Conservation (phyloP, 2,888 invertebrate genomes). For the Conops quadrifasciatus region DNA sequence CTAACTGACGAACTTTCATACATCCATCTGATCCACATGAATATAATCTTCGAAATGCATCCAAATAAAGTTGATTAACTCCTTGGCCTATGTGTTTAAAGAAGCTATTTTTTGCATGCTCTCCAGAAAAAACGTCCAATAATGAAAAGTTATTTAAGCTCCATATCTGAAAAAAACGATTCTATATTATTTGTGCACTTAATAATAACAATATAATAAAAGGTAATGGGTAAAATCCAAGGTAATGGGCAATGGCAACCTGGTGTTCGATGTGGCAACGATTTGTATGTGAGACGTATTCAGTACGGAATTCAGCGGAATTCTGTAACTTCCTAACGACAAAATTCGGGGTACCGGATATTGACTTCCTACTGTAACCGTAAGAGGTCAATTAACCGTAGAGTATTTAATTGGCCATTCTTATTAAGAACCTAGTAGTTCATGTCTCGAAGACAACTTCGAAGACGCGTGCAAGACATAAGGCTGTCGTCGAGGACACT, state of each 20-base stretch:
- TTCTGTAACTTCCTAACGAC: no score
- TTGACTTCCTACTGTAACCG: background rate
- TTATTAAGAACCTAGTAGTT: background rate
- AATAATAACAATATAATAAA: background rate
- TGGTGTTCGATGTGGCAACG: no score
- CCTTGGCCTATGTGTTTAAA: slow-evolving; percentile 98
- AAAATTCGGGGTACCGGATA: background rate
- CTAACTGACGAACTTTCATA: slow-evolving; percentile 94
- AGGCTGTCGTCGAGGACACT: no score
- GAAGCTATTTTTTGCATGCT: slow-evolving; percentile 95
- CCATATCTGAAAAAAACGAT: slow-evolving; percentile 77
- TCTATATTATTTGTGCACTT: slow-evolving; percentile 1
- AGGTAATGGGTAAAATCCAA: no score
- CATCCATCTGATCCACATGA: slow-evolving; percentile 99
- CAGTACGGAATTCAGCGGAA: no score
- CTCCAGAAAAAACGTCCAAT: slow-evolving; percentile 88
- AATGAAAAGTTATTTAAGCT: slow-evolving; percentile 87
- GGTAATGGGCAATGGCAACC: no score
- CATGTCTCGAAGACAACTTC: background rate
- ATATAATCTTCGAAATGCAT: slow-evolving; percentile 87
- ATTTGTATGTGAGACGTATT: no score
- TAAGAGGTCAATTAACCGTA: background rate
- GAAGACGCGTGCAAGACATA: no score
- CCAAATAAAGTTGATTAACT: slow-evolving; percentile 94
- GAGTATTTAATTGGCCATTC: background rate